Conservation (phyloP, 2,113 vertebrate species). For the Dolichotis patagonum region DNA sequence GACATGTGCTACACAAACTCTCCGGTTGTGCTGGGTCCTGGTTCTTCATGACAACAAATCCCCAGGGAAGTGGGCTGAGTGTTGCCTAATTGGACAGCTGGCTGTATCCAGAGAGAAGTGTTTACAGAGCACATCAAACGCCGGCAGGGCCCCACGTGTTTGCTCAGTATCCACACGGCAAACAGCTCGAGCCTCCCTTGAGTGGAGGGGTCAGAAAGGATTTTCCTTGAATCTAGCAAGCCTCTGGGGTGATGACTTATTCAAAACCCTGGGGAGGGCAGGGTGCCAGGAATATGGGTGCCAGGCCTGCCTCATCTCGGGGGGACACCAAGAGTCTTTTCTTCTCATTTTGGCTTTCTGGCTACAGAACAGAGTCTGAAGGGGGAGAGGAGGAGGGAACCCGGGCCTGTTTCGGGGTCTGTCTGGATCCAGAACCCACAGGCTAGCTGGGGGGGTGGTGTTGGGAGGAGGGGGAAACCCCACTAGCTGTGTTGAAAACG, state of each 20-base stretch:
- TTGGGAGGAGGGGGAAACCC: conserved; percentile 22
- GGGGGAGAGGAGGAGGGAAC: not conserved
- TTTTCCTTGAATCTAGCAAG: conserved; percentile 65
- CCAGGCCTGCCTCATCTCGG: not conserved
- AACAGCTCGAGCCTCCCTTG: conserved; percentile 71
- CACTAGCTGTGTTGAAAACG: conserved; percentile 61
- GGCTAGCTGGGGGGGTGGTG: conserved; percentile 17
- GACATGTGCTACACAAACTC: conserved; percentile 56
- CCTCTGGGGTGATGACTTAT: conserved; percentile 71
- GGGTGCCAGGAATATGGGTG: not conserved
- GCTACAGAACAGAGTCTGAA: not conserved
- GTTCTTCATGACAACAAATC: conserved; percentile 55
- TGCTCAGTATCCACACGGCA: conserved; percentile 64
- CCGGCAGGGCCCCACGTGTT: conserved; percentile 64
- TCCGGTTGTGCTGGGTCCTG: conserved; percentile 28
- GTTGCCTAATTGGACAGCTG: conserved; percentile 71
- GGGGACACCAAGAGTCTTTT: not conserved
- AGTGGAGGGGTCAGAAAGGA: conserved; percentile 65
- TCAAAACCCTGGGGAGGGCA: not conserved
- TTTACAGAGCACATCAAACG: conserved; percentile 62
- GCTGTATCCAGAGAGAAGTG: conserved; percentile 59
- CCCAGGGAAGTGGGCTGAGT: not conserved
- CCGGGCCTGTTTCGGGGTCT: not conserved
- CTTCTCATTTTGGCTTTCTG: conserved; percentile 8
- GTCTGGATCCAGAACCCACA: conserved; percentile 16